Base-by-base conservation (phyloP, 2,113 vertebrate genomes). In the Noctilio leporinus region DNA sequence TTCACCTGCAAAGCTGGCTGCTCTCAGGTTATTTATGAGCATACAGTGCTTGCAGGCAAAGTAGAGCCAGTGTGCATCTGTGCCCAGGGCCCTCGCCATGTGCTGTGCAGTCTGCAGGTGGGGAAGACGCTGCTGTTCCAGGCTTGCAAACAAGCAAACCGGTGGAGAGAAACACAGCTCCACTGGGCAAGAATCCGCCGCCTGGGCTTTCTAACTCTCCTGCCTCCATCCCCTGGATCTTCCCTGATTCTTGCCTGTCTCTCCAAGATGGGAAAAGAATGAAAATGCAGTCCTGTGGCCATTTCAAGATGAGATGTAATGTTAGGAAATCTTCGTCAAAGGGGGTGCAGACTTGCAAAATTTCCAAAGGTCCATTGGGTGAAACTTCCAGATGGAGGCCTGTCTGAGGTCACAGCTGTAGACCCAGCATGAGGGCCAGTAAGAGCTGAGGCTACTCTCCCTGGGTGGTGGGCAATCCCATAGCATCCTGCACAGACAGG, bases 1-100 rank as follows among this genome's bases (percentile, higher is more conserved):
- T 86, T 93, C 87, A 93, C 89, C 93, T 96, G 91, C 73, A 84
- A 96, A 86, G 78, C 19, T 7, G 20, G 78, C 62, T 77, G 78
- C 53, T 95, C 80, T 94, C 75, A 26, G 53, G 80, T 69, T 83
- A 95, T 84, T 93, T 95, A 91, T 62, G 89, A 77, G 81, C 33
- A 75, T 43, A 47, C 89, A 72, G 57, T 28, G n/a, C 89, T 93
- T 91, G 26, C 16, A 57, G 89, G 94, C 69, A 35, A 65, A 91
- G 80, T 5, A 15, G 49, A 78, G 28, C 43, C 47, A 51, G 53
- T 5, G 0, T 19, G 15, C 0, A 1, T 76, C 65, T 30, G 45
- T 20, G 47, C 55, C 69, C 12, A 43, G 64, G 30, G n/a, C 65
- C 10, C 65, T 9, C 0, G 11, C 62, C 5, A 22, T 0, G 33